Base-by-base conservation (phyloP, 2,113 vertebrate genomes). In the Pterocles gutturalis region DNA sequence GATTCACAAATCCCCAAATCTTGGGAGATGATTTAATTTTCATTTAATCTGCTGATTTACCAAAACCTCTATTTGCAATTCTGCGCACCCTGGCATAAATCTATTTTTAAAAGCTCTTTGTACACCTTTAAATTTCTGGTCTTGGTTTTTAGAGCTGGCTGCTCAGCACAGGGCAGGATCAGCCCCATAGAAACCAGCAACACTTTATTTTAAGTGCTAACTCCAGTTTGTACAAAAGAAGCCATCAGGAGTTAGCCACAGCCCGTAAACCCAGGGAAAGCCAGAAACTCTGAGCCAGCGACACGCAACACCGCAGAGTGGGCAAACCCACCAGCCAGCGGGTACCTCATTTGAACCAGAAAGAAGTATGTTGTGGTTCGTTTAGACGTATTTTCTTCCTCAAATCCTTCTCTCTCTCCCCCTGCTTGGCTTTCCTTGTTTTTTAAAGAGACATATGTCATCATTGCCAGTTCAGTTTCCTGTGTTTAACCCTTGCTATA, bases 401-500 rank as follows among this genome's bases (percentile, higher is more conserved):
- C 25, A 61, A 51, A 61, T 76, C 45, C 80, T 78, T 22, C 46
- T 87, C 78, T 79, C 67, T 86, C 81, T 33, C 41, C 34, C n/a
- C 49, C 17, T 49, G 1, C 41, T 41, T 41, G 13, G 5, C 80
- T 93, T 80, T 86, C 69, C 90, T 79, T 89, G 76, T 83, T 93
- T 91, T 90, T 82, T 86, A 97, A 94, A 96, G 93, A 97, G 97
- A 98, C 97, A 97, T 97, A 89, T 90, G 97, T 96, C 94, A 92
- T 95, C 83, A 93, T 95, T 86, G 94, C 97, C 96, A 97, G 96
- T 97, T 96, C 81, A 58, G 78, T 96, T 98, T 98, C 98, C 98
- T 98, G 96, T 82, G 92, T 98, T 98, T 98, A 98, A 98, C 98
- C 97, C 98, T 97, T 92, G 97, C 92, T 97, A 90, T 92, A 91